These are phyloP conservation scores for Scytalopus superciliaris DNA, from an alignment of 2,113 vertebrate species.

Conservation along the genomic window DNA sequence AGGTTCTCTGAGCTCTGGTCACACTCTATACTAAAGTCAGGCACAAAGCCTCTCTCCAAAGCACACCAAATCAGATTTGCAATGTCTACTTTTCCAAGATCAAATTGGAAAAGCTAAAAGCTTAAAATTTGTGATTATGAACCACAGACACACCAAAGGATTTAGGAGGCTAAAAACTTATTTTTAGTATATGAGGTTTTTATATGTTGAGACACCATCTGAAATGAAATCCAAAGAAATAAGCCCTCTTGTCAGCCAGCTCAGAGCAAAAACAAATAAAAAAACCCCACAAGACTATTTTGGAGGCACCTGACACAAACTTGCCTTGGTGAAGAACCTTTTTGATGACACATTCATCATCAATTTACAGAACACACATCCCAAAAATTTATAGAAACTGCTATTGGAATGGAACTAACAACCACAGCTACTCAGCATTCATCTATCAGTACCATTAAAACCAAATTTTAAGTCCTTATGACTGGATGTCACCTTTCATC, in stretches of 20 bases:
- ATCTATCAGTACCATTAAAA: background rate
- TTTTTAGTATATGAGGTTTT: background rate
- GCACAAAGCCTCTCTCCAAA: background rate
- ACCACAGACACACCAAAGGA: background rate
- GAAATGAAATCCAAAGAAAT: background rate
- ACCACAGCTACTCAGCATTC: background rate
- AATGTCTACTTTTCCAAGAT: background rate
- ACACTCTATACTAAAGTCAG: background rate
- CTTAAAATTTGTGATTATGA: background rate
- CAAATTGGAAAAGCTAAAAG: slow-evolving; percentile 6
- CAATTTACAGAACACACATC: background rate
- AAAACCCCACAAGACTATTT: background rate
- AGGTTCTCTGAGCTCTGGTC: background rate
- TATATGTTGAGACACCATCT: background rate
- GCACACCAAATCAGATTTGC: background rate
- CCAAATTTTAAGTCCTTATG: background rate
- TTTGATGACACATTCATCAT: background rate
- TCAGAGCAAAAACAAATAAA: background rate
- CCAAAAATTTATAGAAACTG: background rate
- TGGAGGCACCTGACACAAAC: background rate
- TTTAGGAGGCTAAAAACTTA: background rate
- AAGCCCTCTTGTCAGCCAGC: background rate
- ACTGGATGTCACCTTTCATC: background rate
- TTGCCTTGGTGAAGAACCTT: background rate
- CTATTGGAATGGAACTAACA: background rate